Conservation (phyloP, 2,888 invertebrate genomes). For the Ommatoiulus sabulosus region DNA sequence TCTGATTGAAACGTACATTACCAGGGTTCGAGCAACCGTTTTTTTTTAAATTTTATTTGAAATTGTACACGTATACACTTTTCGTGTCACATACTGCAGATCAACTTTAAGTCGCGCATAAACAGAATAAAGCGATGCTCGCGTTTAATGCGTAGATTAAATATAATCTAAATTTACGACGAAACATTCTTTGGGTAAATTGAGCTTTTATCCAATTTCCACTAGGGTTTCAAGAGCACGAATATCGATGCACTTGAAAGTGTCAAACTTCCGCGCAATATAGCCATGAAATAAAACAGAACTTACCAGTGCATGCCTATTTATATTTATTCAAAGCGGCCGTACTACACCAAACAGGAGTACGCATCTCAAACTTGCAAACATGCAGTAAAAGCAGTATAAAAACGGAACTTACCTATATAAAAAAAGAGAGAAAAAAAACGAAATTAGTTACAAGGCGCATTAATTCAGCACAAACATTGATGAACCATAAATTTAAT, state of each 20-base stretch:
- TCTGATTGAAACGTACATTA: neutral
- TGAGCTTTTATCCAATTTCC: neutral
- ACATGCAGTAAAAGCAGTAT: neutral
- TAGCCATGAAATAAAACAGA: neutral
- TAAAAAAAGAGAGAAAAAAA: neutral
- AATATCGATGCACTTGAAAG: neutral
- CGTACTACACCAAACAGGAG: neutral
- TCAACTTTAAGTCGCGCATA: neutral
- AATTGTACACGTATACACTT: neutral
- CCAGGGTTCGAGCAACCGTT: neutral
- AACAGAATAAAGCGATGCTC: neutral
- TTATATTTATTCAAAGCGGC: neutral
- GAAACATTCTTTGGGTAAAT: neutral
- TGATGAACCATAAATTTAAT: neutral
- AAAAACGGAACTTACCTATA: constrained; percentile 24
- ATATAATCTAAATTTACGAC: neutral
- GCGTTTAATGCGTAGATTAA: neutral
- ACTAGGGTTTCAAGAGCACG: neutral
- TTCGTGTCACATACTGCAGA: neutral
- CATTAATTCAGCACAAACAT: neutral
- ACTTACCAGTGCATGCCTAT: neutral
- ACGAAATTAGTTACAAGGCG: neutral
- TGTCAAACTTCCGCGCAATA: neutral
- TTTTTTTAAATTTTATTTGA: neutral
- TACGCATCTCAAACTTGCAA: neutral